These are phyloP conservation scores for Drosophila lini DNA, from an alignment of 1,140 invertebrate genomes.

Conservation along the genomic window DNA sequence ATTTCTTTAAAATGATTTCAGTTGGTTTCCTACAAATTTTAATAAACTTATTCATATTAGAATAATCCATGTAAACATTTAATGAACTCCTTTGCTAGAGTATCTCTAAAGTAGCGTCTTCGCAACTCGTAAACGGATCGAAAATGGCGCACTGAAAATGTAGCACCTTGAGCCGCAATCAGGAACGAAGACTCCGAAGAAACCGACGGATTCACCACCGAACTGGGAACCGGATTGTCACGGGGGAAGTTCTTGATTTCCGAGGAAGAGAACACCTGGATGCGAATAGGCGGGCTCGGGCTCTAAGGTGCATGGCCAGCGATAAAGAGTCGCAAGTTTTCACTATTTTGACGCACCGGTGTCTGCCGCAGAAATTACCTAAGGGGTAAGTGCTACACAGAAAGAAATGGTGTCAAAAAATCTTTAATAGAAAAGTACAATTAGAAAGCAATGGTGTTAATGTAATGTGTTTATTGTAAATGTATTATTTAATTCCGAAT, in stretches of 20 bases:
- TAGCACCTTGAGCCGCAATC: constrained; percentile 63
- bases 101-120: constrained; percentile 13
- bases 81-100: not conserved
- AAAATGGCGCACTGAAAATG: constrained; percentile 47
- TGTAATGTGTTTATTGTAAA: no score
- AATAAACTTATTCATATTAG: no score
- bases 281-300: constrained; percentile 33
- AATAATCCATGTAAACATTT: no score
- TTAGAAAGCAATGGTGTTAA: no score
- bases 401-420: not conserved
- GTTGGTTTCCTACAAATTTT: fast-evolving
- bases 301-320: constrained; percentile 66
- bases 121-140: constrained; percentile 19
- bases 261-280: constrained; percentile 68
- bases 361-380: constrained; percentile 54
- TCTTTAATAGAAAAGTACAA: not conserved
- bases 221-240: constrained; percentile 45
- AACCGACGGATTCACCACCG: constrained; percentile 25
- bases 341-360: constrained; percentile 72
- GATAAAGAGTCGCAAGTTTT: constrained; percentile 54
- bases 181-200: not conserved
- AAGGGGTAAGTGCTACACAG: constrained; percentile 14
- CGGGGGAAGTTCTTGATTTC: constrained; percentile 73
- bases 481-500: not conserved
- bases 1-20: no score